phyloP scores from a whole-genome alignment of 2,113 vertebrate genomes.

The Empidonax alnorum region DNA sequence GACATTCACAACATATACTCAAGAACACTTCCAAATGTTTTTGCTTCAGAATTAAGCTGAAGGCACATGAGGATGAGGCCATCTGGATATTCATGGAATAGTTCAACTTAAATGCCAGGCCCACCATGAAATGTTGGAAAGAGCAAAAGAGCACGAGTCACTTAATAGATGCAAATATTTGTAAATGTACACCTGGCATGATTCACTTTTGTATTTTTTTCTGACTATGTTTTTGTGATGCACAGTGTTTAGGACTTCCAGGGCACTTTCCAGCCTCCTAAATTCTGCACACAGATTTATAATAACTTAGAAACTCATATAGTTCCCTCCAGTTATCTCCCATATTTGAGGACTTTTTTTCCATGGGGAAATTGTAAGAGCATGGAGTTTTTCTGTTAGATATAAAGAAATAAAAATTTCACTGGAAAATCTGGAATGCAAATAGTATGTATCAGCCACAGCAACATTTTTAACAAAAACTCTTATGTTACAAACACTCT shows the following conservation, averaged over 20 bases:
- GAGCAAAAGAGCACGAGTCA: fast-evolving
- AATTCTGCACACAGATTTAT: not conserved
- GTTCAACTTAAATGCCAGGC: not conserved
- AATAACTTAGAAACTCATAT: not conserved
- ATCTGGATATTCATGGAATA: not conserved
- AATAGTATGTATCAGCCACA: not conserved
- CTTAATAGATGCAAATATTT: not conserved
- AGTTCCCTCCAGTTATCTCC: not conserved
- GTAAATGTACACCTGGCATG: not conserved
- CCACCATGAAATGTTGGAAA: not conserved
- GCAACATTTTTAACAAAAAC: not conserved
- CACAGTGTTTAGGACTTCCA: not conserved
- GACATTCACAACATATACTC: not conserved
- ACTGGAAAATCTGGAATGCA: not conserved
- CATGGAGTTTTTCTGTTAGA: not conserved
- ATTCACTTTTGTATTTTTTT: not conserved
- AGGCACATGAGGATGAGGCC: not conserved
- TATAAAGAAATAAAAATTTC: not conserved
- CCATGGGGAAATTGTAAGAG: not conserved
- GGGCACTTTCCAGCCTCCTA: not conserved
- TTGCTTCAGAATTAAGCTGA: not conserved
- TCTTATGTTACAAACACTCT: not conserved
- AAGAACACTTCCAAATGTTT: not conserved
- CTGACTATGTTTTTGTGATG: not conserved
- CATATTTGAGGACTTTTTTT: not conserved